Evolutionary conservation across 2,113 vertebrate genomes (phyloP), one percentile per base, ranked within the genome.

Genomic region (Melospiza melodia): DNA sequence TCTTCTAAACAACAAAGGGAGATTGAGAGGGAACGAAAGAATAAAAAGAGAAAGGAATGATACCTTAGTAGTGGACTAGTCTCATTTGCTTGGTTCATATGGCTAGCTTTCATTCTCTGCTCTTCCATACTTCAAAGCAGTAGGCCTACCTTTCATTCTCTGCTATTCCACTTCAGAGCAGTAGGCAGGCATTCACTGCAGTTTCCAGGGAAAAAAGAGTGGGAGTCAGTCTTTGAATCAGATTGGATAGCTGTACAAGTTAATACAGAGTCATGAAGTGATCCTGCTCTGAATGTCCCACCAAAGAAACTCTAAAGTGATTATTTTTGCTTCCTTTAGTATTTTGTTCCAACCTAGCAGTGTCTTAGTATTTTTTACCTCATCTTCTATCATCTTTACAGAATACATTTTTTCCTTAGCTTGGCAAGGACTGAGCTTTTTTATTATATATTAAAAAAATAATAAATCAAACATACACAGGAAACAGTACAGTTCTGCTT

Each of bases 51-150:
- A 5, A 11, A 76, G 61, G 28, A 66, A 54, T 28, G 23, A 43
- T 31, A 35, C 6, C 6, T 58, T 17, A 43, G 4, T 63, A 41
- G 21, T 44, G 22, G 30, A 71, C 21, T 65, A 18, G 21, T 24
- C 20, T 78, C 19, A 44, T 46, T 86, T 72, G 1, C 10, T 63
- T 63, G 48, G 11, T 0, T 0, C 18, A 22, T 12, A 52, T 5
- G 10, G 8, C 31, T 80, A 22, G 9, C 18, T 90, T 55, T 86
- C 54, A n/a, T 81, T 72, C 16, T 83, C 27, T 79, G n/a, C 12
- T 80, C n/a, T 21, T 84, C 18, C 14, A 31, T 8, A 27, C 61
- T 67, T 67, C 75, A 81, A 43, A 89, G 55, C 41, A 66, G 30
- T 18, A 76, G 15, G 10, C 35, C 27, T 58, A 39, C 6, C 23